Evolutionary conservation across 2,113 vertebrate species (phyloP), one percentile per base, ranked within the genome.

Genomic region (Cinclus mexicanus): DNA sequence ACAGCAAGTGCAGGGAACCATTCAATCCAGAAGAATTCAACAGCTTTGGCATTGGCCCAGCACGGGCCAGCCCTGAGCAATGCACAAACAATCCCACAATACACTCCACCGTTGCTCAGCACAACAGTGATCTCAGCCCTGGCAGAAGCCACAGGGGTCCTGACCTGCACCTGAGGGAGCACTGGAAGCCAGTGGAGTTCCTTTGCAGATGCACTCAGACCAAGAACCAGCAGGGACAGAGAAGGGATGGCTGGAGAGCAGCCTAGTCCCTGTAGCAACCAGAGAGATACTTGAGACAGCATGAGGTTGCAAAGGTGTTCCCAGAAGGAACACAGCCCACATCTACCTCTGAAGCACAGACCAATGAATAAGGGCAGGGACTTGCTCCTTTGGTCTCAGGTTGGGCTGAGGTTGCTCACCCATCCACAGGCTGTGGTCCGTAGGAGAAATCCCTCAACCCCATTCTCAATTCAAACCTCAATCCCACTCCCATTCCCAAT

Each of bases 301-400:
- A 3, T 9, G 47, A 94, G 37, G 25, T 55, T 60, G 14, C 2
- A 2, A 24, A 77, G 41, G 6, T 37, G 46, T 41, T 33, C 24
- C 41, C 76, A 89, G 55, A 21, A 65, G 25, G 31, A 77, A 23
- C 35, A 82, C 15, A 26, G 26, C 4, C 44, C n/a, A 37, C 3
- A 1, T 44, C 35, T 55, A 37, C 21, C 46, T 61, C 46, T 53
- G 29, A 72, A 83, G 47, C 33, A 8, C 46, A 68, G 39, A 75
- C 1, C 1, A 24, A 77, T 25, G 28, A 68, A 46, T 2, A 4
- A 47, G 5, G 46, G 13, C 76, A 76, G 24, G 23, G 22, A 49
- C 20, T 52, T 5, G 3, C 5, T 57, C 25, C 26, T 63, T 69
- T 4, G 1, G 28, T 19, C 20, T 49, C 0, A 0, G 19, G 23